Percentiles rank a stretch among this genome's conserved stretches.
Evolutionary conservation across 1,140 invertebrate genomes (phyloP).

Genomic region (Achatina immaculata): DNA sequence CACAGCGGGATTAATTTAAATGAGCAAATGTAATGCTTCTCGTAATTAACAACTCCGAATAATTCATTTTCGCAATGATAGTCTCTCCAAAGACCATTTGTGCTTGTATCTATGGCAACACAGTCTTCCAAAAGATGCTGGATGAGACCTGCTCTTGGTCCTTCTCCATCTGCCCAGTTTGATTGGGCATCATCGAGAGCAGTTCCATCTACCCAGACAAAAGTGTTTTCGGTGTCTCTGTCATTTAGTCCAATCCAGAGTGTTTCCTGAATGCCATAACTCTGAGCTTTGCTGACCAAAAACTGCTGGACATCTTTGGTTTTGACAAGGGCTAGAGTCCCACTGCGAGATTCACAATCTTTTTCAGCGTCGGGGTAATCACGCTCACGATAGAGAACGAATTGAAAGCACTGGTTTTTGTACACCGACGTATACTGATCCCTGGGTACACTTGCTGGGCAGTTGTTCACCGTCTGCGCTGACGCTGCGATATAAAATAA

Average conservation of each 20-base stretch:
- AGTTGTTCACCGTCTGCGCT: background rate
- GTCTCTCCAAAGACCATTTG: background rate
- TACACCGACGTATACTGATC: background rate
- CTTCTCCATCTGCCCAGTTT: conserved; percentile 5
- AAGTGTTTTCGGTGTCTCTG: background rate
- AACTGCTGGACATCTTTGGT: conserved; percentile 10
- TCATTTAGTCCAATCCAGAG: conserved; percentile 26
- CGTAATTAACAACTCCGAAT: background rate
- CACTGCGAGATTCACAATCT: background rate
- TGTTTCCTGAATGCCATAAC: background rate
- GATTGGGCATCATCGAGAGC: background rate
- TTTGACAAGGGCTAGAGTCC: conserved; percentile 16
- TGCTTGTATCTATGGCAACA: background rate
- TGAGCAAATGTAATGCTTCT: conserved; percentile 27
- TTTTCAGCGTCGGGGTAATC: background rate
- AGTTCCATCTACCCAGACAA: conserved; percentile 18
- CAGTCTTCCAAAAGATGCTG: conserved; percentile 13
- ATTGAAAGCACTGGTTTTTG: conserved; percentile 10
- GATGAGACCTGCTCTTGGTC: background rate
- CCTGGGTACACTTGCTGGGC: conserved; percentile 1
- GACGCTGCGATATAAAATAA: background rate
- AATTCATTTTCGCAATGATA: conserved; percentile 20
- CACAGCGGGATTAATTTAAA: background rate
- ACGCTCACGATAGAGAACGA: background rate
- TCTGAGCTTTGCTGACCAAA: background rate